phyloP scores from a whole-genome alignment of 2,888 invertebrate genomes.

The Xestia c-nigrum region DNA sequence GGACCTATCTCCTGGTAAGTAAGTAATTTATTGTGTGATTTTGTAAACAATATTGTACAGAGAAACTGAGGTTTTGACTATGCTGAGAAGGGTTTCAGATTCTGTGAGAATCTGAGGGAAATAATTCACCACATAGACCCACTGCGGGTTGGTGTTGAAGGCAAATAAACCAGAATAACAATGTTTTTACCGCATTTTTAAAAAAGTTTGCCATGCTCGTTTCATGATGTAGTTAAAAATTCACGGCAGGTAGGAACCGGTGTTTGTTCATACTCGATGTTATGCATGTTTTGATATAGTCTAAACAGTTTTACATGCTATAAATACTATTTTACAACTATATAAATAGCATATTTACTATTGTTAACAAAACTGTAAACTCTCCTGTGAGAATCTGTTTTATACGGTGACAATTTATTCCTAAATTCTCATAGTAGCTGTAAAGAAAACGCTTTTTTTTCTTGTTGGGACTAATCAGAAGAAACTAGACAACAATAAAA shows the following conservation, averaged over 20 bases:
- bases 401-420: constrained; percentile 1
- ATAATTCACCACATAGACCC: neutral
- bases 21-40: constrained; percentile 8
- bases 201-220: neutral
- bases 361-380: neutral
- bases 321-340: neutral
- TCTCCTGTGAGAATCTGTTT: neutral
- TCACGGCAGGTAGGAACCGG: neutral
- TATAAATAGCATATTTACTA: neutral
- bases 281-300: neutral
- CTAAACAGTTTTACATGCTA: neutral
- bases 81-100: neutral
- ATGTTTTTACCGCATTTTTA: constrained; percentile 9
- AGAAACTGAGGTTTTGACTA: neutral
- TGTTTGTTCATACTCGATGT: neutral
- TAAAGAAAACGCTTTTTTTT: constrained; percentile 1
- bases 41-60: neutral
- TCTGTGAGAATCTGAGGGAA: neutral
- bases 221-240: neutral
- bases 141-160: neutral
- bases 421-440: constrained; percentile 4
- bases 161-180: neutral
- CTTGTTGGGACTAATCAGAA: constrained; percentile 35
- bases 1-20: constrained; percentile 4
- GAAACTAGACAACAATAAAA: constrained; percentile 20